Base-by-base conservation (phyloP, 2,113 vertebrate species). In the Marmota flaviventris region DNA sequence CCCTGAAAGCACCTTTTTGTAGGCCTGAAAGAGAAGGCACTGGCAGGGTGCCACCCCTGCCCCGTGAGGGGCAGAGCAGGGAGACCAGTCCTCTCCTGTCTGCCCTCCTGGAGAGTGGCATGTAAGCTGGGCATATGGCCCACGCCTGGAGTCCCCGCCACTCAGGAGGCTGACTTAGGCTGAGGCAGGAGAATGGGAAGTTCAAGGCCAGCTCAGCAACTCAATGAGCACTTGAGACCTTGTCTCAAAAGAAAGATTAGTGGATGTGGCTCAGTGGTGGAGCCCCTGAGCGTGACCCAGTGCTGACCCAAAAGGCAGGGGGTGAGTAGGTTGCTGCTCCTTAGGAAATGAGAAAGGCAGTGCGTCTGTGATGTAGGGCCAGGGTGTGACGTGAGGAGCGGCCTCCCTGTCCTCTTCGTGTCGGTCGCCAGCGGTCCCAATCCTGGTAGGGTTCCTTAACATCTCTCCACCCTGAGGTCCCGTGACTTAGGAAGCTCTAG, bases 391-490 rank as follows among this genome's bases (percentile, higher is more conserved):
- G 13, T 5, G 72, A 14, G 27, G 58, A 5, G 7, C 22, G 22
- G 11, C 39, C 12, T 14, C 3, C 6, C 4, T 16, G 12, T 34
- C 12, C 69, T 34, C 4, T 58, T 48, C 42, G 20, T 11, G 4
- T 6, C 2, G 8, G 12, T 14, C 20, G 16, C 76, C 11, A 8
- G 63, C 2, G 37, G 45, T 8, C 69, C 77, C 67, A 0, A 9
- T 78, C 77, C 51, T 7, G 25, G 24, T 1, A 11, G 39, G 32
- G 61, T 9, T 1, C 12, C n/a, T 2, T 0, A 20, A 29, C 32
- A 56, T 51, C 22, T 11, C 11, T 51, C 37, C 82, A 11, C 56
- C 24, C 20, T 0, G 34, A 82, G 77, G 73, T 14, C 70, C 58
- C 17, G 4, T 32, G 58, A 39, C 9, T 25, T 0, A 70, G 42